These are phyloP conservation scores for Caenorhabditis doughertyi DNA, from an alignment of 2,888 invertebrate genomes.

Conservation along the genomic window DNA sequence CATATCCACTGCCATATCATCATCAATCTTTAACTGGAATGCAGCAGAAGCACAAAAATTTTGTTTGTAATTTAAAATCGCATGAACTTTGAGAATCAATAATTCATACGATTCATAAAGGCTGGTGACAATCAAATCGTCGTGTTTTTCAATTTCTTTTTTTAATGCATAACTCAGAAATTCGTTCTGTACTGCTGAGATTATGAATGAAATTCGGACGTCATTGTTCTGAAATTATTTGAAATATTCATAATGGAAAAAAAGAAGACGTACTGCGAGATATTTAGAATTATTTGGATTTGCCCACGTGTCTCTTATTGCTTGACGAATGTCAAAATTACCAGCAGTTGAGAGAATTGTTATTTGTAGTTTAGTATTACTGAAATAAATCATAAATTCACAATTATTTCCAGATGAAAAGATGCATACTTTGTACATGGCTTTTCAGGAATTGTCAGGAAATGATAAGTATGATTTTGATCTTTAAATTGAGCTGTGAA, in stretches of 20 bases:
- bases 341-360: slow-evolving; percentile 59
- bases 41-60: slow-evolving; percentile 47
- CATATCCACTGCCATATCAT: slow-evolving; percentile 64
- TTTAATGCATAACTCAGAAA: slow-evolving; percentile 42
- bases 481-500: slow-evolving; percentile 47
- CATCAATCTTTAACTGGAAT: slow-evolving; percentile 68
- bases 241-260: background rate
- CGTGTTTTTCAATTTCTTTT: slow-evolving; percentile 56
- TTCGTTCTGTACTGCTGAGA: slow-evolving; percentile 45
- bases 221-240: slow-evolving; percentile 42
- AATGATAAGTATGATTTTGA: slow-evolving; percentile 49
- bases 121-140: slow-evolving; percentile 65
- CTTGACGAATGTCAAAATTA: slow-evolving; percentile 62
- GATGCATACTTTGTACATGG: slow-evolving; percentile 33
- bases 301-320: slow-evolving; percentile 68
- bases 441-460: slow-evolving; percentile 29
- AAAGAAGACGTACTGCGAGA: slow-evolving; percentile 12
- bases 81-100: slow-evolving; percentile 65
- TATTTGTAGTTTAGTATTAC: slow-evolving; percentile 58
- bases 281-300: slow-evolving; percentile 46
- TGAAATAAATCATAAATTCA: slow-evolving; percentile 20
- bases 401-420: background rate
- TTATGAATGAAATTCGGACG: slow-evolving; percentile 45
- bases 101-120: slow-evolving; percentile 67
- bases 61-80: slow-evolving; percentile 56